These are phyloP conservation scores for Miichthys miiuy DNA, from an alignment of 2,797 vertebrate genomes.

Conservation along the genomic window DNA sequence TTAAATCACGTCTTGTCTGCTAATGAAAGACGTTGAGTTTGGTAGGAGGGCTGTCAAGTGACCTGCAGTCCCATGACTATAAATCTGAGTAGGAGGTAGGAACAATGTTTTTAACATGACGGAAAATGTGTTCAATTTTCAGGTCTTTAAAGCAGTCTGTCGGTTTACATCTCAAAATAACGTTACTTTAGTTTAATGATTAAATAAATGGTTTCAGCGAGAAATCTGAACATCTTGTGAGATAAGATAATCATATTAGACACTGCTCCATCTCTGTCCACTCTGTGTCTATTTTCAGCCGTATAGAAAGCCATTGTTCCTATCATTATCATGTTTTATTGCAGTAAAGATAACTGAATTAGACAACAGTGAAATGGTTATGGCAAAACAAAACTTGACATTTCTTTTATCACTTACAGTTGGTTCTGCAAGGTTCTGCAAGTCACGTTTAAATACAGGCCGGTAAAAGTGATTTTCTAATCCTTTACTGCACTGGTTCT, in stretches of 20 bases:
- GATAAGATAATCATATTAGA: constrained; percentile 24
- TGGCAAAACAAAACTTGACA: background rate
- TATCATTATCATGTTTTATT: background rate
- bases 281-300: background rate
- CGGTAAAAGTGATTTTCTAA: background rate
- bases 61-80: constrained; percentile 75
- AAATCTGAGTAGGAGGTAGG: background rate
- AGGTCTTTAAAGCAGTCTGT: background rate
- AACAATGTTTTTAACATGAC: constrained; percentile 9
- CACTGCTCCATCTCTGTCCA: background rate
- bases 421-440: background rate
- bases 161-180: background rate
- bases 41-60: constrained; percentile 67
- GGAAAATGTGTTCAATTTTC: background rate
- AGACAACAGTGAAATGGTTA: background rate
- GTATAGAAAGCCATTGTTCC: constrained; percentile 12
- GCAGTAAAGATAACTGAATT: background rate
- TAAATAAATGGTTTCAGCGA: background rate
- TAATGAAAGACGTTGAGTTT: constrained; percentile 75
- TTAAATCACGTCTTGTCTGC: constrained; percentile 58
- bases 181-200: background rate
- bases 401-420: background rate
- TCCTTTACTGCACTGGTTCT: background rate
- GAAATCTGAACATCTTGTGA: background rate
- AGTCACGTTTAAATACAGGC: background rate